Evolutionary conservation across 1,140 invertebrate species (phyloP), one percentile per base, ranked within the genome.

Genomic region (Manduca sexta): DNA sequence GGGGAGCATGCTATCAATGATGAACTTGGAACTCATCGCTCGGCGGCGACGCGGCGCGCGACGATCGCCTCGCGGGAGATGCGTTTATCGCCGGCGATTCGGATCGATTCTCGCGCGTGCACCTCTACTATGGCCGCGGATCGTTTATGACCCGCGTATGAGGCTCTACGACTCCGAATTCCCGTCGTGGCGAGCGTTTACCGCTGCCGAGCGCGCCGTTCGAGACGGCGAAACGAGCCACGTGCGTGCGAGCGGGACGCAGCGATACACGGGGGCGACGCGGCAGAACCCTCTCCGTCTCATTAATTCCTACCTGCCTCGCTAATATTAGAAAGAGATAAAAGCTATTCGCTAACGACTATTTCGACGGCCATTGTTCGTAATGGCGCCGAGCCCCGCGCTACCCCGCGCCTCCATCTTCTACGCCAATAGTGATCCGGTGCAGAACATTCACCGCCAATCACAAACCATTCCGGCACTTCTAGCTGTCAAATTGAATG

Each of bases 1-100:
- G 67, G 95, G 95, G 88, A 97, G 92, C 94, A 97, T 96, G 90
- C 94, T 96, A 94, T 97, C 95, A 89, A 97, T 95, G 91, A 95
- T 93, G 89, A 96, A 96, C 92, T 97, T 97, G 88, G 93, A 94
- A 92, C 93, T 96, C 95, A 97, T 96, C 89, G 90, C 91, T 88
- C 87, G 88, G 87, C 71, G 72, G 72, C 80, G 81, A 74, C 77
- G 78, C 83, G 72, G 77, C 82, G 74, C 84, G 78, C 81, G 76
- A 80, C 81, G 76, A 67, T 81, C 82, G 78, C 80, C 77, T 84
- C 74, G 75, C 78, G 75, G 76, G 77, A 77, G 77, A 78, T 81
- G 79, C 79, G 77, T 82, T 79, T 79, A 78, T 82, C 76, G 79
- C 79, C 76, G 76, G 79, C 76, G 73, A 78, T 77, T 78, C 71